These are phyloP conservation scores for Ceryle rudis DNA, from an alignment of 2,797 vertebrate genomes.

Conservation along the genomic window DNA sequence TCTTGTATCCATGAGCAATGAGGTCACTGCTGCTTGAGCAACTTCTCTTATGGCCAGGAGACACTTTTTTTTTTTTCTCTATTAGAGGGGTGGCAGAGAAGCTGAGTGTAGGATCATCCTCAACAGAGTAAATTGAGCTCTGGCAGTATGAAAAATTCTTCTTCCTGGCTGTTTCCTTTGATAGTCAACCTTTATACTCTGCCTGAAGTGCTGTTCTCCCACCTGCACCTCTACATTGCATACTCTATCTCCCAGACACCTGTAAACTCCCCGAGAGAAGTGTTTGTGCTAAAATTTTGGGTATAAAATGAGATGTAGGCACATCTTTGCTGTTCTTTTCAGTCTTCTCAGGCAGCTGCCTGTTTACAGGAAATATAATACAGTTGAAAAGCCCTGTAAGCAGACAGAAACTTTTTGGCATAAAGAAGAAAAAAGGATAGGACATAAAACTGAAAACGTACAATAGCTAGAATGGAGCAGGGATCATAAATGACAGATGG, in stretches of 20 bases:
- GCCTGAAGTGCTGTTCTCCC: background rate
- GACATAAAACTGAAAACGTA: background rate
- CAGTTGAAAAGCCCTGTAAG: background rate
- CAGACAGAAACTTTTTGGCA: background rate
- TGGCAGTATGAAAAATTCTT: background rate
- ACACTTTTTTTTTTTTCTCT: background rate
- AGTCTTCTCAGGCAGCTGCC: background rate
- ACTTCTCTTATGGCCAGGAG: background rate
- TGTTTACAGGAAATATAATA: background rate
- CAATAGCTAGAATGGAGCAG: accelerated
- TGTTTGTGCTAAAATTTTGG: background rate
- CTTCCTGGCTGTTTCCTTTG: background rate
- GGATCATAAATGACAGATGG: background rate
- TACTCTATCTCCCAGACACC: background rate
- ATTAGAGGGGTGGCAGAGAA: background rate
- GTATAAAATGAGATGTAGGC: background rate
- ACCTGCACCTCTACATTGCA: background rate
- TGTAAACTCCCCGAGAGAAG: background rate
- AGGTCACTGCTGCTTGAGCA: background rate
- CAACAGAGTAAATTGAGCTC: background rate
- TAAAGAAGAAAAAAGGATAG: background rate
- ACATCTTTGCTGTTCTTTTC: background rate
- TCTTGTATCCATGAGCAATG: background rate
- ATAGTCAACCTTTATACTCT: background rate
- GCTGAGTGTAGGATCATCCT: background rate